Evolutionary conservation across 2,888 invertebrate species (phyloP).

Genomic region (Drosophila cyrtoloma): DNA sequence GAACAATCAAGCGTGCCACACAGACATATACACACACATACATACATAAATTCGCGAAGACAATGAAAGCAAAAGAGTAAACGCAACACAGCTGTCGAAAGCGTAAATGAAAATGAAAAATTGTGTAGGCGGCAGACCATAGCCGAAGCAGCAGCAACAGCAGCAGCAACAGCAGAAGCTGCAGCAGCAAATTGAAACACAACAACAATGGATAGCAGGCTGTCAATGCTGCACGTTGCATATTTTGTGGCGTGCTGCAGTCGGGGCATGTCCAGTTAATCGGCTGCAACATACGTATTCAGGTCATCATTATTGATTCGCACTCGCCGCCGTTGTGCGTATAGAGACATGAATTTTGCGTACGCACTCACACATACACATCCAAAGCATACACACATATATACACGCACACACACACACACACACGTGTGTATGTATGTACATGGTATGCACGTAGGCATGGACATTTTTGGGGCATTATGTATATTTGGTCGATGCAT

Average conservation of each 20-base stretch:
- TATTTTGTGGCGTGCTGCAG: conserved; percentile 64
- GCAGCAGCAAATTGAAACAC: conserved; percentile 46
- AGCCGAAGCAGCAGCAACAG: conserved; percentile 14
- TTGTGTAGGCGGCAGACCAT: conserved; percentile 41
- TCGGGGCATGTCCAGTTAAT: conserved; percentile 68
- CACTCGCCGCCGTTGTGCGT: conserved; percentile 71
- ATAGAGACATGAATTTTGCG: conserved; percentile 78
- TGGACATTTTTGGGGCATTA: conserved; percentile 58
- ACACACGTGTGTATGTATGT: not conserved
- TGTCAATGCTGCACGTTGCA: conserved; percentile 59
- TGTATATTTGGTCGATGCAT: conserved; percentile 44
- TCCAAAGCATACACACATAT: conserved; percentile 13
- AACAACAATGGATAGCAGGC: conserved; percentile 32
- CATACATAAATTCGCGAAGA: conserved; percentile 27
- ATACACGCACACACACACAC: conserved; percentile 49
- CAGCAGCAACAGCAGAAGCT: conserved; percentile 5
- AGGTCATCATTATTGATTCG: conserved; percentile 81
- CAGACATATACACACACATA: conserved; percentile 20
- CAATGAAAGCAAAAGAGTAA: conserved; percentile 55
- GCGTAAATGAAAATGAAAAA: conserved; percentile 72
- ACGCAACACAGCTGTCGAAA: conserved; percentile 63
- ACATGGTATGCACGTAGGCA: conserved; percentile 21
- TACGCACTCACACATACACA: conserved; percentile 64
- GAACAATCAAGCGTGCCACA: conserved; percentile 72
- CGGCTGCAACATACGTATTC: conserved; percentile 76